Conservation (phyloP, 2,797 vertebrate genomes). For the Sebastes paucispinis region DNA sequence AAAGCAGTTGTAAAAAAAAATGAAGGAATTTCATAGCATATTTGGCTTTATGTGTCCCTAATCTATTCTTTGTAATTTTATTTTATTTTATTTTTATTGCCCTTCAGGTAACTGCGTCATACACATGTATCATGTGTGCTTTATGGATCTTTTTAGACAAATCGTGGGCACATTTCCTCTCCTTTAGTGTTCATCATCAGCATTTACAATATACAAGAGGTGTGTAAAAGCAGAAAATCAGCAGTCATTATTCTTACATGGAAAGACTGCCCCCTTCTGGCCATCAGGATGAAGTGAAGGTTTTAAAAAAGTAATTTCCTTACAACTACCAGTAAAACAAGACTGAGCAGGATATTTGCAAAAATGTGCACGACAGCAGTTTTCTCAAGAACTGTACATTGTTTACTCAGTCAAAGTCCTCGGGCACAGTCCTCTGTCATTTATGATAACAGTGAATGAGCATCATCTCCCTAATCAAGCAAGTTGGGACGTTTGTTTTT, state of each 20-base stretch:
- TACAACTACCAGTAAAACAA: not conserved
- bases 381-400: not conserved
- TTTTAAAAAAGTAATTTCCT: not conserved
- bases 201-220: not conserved
- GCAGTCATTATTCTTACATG: not conserved
- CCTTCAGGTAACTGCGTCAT: not conserved
- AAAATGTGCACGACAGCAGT: too few species aligned
- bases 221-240: not conserved
- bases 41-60: not conserved
- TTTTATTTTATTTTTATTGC: not conserved
- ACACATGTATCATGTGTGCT: not conserved
- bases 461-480: not conserved
- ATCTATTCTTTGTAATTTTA: not conserved
- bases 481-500: not conserved
- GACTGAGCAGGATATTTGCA: not conserved
- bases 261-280: conserved; percentile 27
- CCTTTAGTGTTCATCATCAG: not conserved
- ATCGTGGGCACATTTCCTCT: not conserved
- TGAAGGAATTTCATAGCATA: not conserved
- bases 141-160: not conserved
- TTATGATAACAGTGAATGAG: not conserved
- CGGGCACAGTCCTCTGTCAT: too few species aligned
- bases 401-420: not conserved
- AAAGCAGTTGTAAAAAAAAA: not conserved
- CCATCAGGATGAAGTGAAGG: not conserved